Evolutionary conservation across 2,888 invertebrate species (phyloP).

Genomic region (Cosmorhoe ocellata): DNA sequence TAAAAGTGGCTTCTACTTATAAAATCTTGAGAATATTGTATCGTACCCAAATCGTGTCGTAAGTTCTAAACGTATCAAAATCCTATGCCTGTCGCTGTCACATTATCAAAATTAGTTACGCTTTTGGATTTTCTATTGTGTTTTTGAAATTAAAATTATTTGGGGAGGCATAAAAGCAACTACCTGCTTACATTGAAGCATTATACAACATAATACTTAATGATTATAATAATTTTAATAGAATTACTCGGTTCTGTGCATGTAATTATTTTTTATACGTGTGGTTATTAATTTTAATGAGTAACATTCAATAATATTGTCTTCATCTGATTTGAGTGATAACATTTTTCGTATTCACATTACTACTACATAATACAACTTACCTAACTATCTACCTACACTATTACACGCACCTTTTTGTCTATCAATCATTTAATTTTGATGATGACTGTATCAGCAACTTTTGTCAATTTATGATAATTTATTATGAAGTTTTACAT

Average conservation of each 20-base stretch:
- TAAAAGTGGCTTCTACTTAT: too few relatives aligned
- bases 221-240: not conserved
- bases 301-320: not conserved
- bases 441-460: too few relatives aligned
- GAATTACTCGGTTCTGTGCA: not conserved
- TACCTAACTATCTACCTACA: too few relatives aligned
- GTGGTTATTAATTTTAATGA: constrained; percentile 1
- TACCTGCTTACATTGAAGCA: not conserved
- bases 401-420: too few relatives aligned
- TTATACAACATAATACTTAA: not conserved
- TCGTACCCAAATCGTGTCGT: constrained; percentile 36
- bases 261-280: constrained; percentile 1
- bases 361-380: too few relatives aligned
- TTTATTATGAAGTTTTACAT: too few relatives aligned
- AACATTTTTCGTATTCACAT: too few relatives aligned
- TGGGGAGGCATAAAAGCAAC: constrained; percentile 29
- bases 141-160: constrained; percentile 50
- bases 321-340: not conserved
- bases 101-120: constrained; percentile 54
- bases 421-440: too few relatives aligned
- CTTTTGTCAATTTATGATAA: too few relatives aligned
- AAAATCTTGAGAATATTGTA: too few relatives aligned
- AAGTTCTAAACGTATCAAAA: constrained; percentile 29
- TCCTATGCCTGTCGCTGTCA: constrained; percentile 37
- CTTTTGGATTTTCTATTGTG: constrained; percentile 49